Evolutionary conservation across 2,113 vertebrate genomes (phyloP), one percentile per base, ranked within the genome.

Genomic region (Lates calcarifer): DNA sequence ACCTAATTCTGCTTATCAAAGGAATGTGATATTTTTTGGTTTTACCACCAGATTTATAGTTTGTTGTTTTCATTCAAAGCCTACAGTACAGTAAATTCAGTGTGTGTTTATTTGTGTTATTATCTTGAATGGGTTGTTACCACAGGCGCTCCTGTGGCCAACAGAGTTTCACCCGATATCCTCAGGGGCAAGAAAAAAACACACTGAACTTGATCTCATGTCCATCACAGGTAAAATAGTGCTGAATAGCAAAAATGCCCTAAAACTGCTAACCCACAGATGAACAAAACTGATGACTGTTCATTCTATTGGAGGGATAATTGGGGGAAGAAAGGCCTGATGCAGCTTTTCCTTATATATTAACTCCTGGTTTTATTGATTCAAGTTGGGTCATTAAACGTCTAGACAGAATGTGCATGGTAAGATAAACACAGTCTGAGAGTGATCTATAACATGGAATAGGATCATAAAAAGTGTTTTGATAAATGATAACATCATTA

Each of bases 311-410:
- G 22, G 20, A 64, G 28, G 72, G 17, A 49, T 85, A 86, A 82
- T 71, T 77, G 60, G 67, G 24, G 6, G 47, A n/a, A 81, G 6
- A 88, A 90, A 85, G 6, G 61, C 63, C 83, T 89, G 85, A 88
- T 64, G 60, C 71, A 86, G 90, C 83, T 57, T 83, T 90, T 80
- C 6, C 14, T 62, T 31, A 28, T n/a, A 51, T 70, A 69, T 43
- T 24, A 71, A 83, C 56, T 65, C 61, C n/a, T 43, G 31, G 29
- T 39, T 75, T 88, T 68, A 92, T 89, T 7, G 81, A 85, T 89
- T 55, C 7, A 67, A 67, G 5, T 33, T 24, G 8, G 72, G n/a
- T 33, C 41, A 39, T 77, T 77, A 57, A 61, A 28, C 24, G 68
- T 78, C 72, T 28, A 39, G 41, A 83, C 61, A 53, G 39, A 79